Percentiles rank a stretch among this genome's conserved stretches.
These are phyloP conservation scores for Argyra leucocephala DNA, from an alignment of 2,888 invertebrate genomes.

Conservation along the genomic window DNA sequence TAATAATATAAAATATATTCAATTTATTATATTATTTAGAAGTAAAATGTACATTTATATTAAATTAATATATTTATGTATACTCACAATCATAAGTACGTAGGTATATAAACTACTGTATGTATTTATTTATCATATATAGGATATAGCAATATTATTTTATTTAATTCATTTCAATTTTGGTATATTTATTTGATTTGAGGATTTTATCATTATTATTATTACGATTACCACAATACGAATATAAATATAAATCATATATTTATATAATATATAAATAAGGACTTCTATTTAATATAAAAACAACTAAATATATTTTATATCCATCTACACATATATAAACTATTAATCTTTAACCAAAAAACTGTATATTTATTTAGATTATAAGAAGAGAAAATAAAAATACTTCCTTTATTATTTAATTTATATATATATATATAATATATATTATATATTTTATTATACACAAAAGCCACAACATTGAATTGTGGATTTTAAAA, in stretches of 20 bases:
- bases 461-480: not conserved
- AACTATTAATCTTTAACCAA: not conserved
- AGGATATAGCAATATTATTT: not conserved
- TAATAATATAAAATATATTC: not conserved
- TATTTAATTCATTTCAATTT: not conserved
- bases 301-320: too few species aligned
- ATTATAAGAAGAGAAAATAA: not conserved
- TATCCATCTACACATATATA: not conserved
- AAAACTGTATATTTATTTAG: not conserved
- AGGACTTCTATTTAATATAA: too few species aligned
- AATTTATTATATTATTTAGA: not conserved
- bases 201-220: not conserved
- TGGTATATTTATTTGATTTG: not conserved
- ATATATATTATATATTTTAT: too few species aligned
- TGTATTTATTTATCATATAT: too few species aligned
- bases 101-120: too few species aligned
- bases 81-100: too few species aligned
- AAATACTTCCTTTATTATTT: not conserved
- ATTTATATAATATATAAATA: not conserved
- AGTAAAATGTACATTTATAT: too few species aligned
- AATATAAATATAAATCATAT: not conserved
- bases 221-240: not conserved
- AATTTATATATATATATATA: too few species aligned
- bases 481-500: not conserved
- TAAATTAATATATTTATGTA: too few species aligned